Evolutionary conservation across 2,888 invertebrate species (phyloP).

Genomic region (Drosophila anomalata): DNA sequence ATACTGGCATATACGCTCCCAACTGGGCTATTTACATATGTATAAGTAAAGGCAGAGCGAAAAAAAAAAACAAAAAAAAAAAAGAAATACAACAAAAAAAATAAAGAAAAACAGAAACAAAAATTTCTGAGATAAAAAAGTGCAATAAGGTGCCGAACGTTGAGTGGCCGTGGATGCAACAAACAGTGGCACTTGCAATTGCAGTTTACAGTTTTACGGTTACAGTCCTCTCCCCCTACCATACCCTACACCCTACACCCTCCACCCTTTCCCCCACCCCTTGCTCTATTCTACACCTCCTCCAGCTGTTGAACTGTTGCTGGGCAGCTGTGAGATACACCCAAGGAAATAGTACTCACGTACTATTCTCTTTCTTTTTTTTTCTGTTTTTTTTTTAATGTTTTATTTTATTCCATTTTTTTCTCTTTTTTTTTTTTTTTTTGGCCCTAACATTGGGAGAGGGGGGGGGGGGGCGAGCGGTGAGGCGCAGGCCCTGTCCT

Average conservation of each 20-base stretch:
- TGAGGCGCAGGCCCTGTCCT: background rate
- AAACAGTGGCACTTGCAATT: slow-evolving; percentile 11
- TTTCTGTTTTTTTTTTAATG: background rate
- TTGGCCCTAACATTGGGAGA: background rate
- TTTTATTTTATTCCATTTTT: background rate
- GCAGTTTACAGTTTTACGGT: slow-evolving; percentile 1
- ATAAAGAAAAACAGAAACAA: slow-evolving; percentile 48
- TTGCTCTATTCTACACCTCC: slow-evolving; percentile 1
- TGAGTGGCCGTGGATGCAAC: slow-evolving; percentile 35
- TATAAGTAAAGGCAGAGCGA: slow-evolving; percentile 57
- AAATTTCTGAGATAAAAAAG: slow-evolving; percentile 60
- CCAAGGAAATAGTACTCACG: slow-evolving; percentile 1
- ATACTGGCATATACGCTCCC: slow-evolving; percentile 55
- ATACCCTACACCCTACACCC: no score
- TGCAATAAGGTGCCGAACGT: slow-evolving; percentile 52
- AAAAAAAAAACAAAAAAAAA: slow-evolving; percentile 30
- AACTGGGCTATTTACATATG: slow-evolving; percentile 69
- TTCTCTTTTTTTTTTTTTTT: no score
- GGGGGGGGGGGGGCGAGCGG: background rate
- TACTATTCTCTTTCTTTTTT: background rate
- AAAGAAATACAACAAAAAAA: slow-evolving; percentile 45
- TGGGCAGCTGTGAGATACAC: slow-evolving; percentile 22
- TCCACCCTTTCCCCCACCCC: no score
- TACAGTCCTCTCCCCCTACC: background rate
- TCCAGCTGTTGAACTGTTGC: slow-evolving; percentile 27